Evolutionary conservation across 2,797 vertebrate species (phyloP).

Genomic region (Microchirus variegatus): DNA sequence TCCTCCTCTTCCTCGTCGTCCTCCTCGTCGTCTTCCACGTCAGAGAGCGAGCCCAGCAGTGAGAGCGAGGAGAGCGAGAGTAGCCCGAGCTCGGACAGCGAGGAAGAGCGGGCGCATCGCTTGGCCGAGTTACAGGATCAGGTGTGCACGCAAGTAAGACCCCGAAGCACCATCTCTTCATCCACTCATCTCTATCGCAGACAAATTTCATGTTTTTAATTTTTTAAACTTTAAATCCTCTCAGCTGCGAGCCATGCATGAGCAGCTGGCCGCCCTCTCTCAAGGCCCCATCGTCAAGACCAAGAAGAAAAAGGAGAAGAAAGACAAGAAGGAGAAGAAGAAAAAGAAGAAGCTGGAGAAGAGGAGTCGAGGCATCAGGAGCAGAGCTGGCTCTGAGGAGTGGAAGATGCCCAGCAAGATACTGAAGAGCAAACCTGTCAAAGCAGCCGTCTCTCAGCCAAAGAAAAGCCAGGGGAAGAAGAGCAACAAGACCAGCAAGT

Average conservation of each 20-base stretch:
- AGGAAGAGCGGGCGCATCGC: constrained; percentile 91
- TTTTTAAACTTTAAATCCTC: background rate
- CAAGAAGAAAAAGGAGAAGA: constrained; percentile 90
- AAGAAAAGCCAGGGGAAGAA: constrained; percentile 79
- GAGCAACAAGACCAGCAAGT: constrained; percentile 83
- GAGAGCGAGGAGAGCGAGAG: constrained; percentile 88
- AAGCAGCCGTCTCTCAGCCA: constrained; percentile 59
- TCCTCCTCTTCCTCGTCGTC: constrained; percentile 84
- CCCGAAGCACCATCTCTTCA: no score
- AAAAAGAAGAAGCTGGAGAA: constrained; percentile 88
- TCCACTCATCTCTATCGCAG: background rate
- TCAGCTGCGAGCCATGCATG: constrained; percentile 91
- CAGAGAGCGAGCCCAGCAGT: constrained; percentile 87
- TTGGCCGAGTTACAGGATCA: constrained; percentile 86
- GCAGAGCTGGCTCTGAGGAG: constrained; percentile 80
- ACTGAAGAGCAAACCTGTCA: constrained; percentile 80
- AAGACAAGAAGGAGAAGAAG: constrained; percentile 88
- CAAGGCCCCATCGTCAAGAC: constrained; percentile 92
- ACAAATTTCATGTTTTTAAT: background rate
- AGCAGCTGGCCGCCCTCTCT: constrained; percentile 93
- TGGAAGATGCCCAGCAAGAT: constrained; percentile 76
- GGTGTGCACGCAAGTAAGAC: constrained; percentile 81
- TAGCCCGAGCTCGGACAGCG: constrained; percentile 90
- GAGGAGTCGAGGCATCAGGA: constrained; percentile 73
- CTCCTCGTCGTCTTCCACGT: constrained; percentile 79